A percentile compares a stretch with the other conserved stretches of the same genome.
These are phyloP conservation scores for Hydrozoanthus gracilis DNA, from an alignment of 92 coral and sea anemone species.

Conservation along the genomic window DNA sequence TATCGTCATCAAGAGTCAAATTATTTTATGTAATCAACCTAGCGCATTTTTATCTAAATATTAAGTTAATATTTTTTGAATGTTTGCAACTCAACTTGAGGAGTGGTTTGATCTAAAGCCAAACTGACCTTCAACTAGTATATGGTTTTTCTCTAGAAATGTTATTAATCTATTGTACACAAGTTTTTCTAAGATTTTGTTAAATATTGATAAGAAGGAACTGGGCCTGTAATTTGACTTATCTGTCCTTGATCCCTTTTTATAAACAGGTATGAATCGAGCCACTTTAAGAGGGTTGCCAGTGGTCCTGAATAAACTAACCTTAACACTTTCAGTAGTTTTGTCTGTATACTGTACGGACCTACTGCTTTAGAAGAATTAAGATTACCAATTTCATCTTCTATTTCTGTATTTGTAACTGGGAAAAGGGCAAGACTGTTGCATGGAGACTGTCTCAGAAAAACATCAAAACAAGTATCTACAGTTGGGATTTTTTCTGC, in stretches of 20 bases:
- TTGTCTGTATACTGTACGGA: constrained; percentile 14
- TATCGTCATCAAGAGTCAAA: too few relatives aligned
- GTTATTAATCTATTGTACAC: too few relatives aligned
- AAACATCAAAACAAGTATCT: neutral
- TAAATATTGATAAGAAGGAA: too few relatives aligned
- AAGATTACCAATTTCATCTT: neutral
- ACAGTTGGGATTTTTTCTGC: neutral
- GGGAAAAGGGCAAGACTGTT: constrained; percentile 12
- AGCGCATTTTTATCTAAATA: too few relatives aligned
- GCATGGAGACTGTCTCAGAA: neutral
- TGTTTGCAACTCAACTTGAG: neutral
- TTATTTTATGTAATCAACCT: neutral
- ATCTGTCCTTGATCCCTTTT: too few relatives aligned
- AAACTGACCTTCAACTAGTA: too few relatives aligned
- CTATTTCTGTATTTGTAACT: constrained; percentile 14
- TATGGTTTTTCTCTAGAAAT: too few relatives aligned
- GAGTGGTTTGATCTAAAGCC: too few relatives aligned
- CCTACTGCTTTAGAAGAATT: constrained; percentile 24
- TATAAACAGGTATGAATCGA: too few relatives aligned
- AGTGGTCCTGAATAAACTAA: neutral
- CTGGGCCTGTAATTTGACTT: too few relatives aligned
- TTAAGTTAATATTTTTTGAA: too few relatives aligned
- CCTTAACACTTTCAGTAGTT: neutral
- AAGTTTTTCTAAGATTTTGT: too few relatives aligned
- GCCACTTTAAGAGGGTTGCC: neutral